Percentiles rank a stretch among this genome's conserved stretches.
phyloP scores from a whole-genome alignment of 2,113 vertebrate species.

The Thamnophis sirtalis region DNA sequence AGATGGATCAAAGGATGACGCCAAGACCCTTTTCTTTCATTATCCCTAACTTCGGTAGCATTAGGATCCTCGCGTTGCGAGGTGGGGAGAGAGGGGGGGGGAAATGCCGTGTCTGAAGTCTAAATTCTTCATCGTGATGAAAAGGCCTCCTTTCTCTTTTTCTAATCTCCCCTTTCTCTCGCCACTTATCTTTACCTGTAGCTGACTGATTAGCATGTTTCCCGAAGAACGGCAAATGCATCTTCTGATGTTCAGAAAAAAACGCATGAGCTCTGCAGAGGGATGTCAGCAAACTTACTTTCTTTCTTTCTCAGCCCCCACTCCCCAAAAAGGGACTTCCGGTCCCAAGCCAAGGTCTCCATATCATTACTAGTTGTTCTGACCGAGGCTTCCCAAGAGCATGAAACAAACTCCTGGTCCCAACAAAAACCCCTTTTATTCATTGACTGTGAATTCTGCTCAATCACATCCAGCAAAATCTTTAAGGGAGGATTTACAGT shows the following conservation, averaged over 20 bases:
- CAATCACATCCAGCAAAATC: too few species aligned
- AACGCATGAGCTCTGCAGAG: neutral
- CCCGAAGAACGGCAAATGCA: neutral
- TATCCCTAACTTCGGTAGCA: neutral
- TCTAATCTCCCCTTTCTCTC: neutral
- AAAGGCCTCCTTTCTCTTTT: neutral
- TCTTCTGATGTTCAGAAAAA: neutral
- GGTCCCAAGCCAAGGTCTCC: too few species aligned
- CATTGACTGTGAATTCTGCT: too few species aligned
- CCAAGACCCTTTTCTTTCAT: neutral
- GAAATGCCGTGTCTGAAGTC: neutral
- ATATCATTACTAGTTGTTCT: too few species aligned
- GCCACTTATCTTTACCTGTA: neutral
- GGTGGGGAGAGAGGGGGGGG: accelerated
- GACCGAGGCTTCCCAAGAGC: too few species aligned
- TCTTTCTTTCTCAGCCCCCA: neutral
- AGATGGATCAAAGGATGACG: neutral
- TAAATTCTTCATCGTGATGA: neutral
- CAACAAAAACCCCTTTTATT: too few species aligned
- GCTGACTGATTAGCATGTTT: neutral
- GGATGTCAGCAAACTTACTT: neutral
- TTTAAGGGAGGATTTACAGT: too few species aligned
- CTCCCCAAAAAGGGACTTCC: neutral
- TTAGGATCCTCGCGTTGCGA: neutral
- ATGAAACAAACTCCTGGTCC: too few species aligned